Percentiles rank a stretch among this genome's conserved stretches.
Conservation (phyloP, 2,113 vertebrate species). For the Saimiri boliviensis region DNA sequence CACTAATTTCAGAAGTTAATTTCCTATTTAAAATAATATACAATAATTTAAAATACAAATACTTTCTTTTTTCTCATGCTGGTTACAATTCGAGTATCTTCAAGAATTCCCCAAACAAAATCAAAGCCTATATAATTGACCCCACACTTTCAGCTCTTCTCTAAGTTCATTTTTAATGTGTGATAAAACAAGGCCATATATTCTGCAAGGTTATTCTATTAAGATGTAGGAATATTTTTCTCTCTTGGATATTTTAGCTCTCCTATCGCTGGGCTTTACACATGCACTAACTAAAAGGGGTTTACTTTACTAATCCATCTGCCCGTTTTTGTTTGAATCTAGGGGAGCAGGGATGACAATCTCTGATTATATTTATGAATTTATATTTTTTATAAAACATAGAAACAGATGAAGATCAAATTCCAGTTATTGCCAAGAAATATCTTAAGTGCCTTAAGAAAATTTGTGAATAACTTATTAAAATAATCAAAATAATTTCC, state of each 20-base stretch:
- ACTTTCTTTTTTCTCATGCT: background rate
- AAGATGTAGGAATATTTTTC: background rate
- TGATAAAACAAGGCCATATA: background rate
- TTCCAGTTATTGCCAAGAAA: background rate
- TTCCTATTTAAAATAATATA: background rate
- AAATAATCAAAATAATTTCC: background rate
- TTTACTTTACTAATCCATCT: background rate
- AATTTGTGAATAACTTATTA: background rate
- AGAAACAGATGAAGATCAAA: background rate
- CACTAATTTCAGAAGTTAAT: background rate
- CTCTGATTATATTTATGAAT: background rate
- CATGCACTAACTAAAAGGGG: background rate
- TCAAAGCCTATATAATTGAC: background rate
- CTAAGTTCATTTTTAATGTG: background rate
- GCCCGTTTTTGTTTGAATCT: background rate
- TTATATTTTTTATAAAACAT: background rate
- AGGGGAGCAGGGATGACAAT: background rate
- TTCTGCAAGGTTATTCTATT: background rate
- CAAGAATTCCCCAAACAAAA: background rate
- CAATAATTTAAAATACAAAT: background rate
- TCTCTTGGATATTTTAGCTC: background rate
- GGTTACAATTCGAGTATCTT: background rate
- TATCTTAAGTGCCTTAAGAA: background rate
- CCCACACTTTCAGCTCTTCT: background rate
- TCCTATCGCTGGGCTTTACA: background rate